Percentiles rank a stretch among this genome's conserved stretches.
phyloP scores from a whole-genome alignment of 1,140 invertebrate genomes.

The Mactra quadrangularis region DNA sequence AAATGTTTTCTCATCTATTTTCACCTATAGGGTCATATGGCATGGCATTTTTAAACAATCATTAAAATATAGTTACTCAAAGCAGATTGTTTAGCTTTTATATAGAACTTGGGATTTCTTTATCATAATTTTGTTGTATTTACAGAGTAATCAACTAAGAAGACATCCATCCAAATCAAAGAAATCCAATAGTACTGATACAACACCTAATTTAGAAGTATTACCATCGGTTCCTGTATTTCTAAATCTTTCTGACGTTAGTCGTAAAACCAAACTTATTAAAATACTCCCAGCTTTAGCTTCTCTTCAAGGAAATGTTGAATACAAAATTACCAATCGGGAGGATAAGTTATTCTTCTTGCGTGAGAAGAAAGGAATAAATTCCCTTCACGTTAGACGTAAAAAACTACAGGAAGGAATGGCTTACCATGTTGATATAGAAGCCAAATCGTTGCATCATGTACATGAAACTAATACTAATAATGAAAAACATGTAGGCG shows the following conservation, averaged over 20 bases:
- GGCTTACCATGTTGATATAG: constrained; percentile 72
- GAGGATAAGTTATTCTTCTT: constrained; percentile 88
- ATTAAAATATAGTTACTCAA: too few species aligned
- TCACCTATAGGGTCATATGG: too few species aligned
- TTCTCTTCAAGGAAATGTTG: constrained; percentile 85
- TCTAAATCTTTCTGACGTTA: constrained; percentile 71
- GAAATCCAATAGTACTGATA: neutral
- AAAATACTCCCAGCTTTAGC: constrained; percentile 75
- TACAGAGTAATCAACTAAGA: constrained; percentile 25
- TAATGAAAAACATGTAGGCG: constrained; percentile 69
- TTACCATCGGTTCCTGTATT: constrained; percentile 64
- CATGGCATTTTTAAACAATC: too few species aligned
- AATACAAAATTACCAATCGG: constrained; percentile 88
- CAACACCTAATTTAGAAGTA: neutral
- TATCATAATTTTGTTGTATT: too few species aligned
- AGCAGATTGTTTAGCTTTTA: too few species aligned
- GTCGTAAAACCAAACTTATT: constrained; percentile 73
- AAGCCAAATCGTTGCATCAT: constrained; percentile 69
- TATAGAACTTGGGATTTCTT: too few species aligned
- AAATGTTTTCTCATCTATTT: too few species aligned
- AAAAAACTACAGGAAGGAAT: constrained; percentile 65
- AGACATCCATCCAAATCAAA: constrained; percentile 1
- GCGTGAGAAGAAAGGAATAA: constrained; percentile 86
- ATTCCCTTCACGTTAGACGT: constrained; percentile 76
- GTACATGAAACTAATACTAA: constrained; percentile 66